Base-by-base conservation (phyloP, 2,888 invertebrate species). In the Galerucella pusilla region DNA sequence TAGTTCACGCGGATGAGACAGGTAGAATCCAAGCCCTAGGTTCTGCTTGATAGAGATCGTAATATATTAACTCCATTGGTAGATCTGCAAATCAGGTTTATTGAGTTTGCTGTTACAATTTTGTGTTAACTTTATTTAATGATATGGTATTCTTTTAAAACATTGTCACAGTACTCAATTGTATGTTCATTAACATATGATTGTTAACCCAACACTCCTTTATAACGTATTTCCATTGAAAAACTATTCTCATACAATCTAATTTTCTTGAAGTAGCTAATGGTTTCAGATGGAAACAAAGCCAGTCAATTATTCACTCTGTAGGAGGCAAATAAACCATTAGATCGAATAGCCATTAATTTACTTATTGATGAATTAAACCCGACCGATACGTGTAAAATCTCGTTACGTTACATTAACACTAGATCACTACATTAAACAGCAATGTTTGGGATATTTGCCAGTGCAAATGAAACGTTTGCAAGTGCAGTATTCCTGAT, bases 281-380 rank as follows among this genome's bases (percentile, higher is more conserved):
- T 57, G 20, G 57, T 57, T 81, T 77, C 76, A 78, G 78, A 79
- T 78, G 76, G 68, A 78, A 77, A 78, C 70, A 64, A 67, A 76
- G 67, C 75, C 73, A 75, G 78, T 77, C 81, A 81, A 80, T 82
- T 82, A 81, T 79, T 82, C 80, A 82, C 80, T 78, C 75, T 59
- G 71, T 75, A 75, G 78, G 78, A 74, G 77, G 74, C 73, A 75
- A 74, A 77, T 74, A 75, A 68, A 69, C 75, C 77, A 78, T 78
- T 78, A 70, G 77, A 75, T 71, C 71, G 70, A 71, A 78, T 77
- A 70, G 67, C 71, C 74, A 77, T 77, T 77, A 68, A 73, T 59
- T 75, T 59, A 70, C 75, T 77, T 75, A 71, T 71, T 73, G 75
- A 73, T 68, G 74, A 71, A 76, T 74, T 74, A 73, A 75, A 74